Conservation (phyloP, 2,797 vertebrate genomes). For the Chloroceryle amazona region DNA sequence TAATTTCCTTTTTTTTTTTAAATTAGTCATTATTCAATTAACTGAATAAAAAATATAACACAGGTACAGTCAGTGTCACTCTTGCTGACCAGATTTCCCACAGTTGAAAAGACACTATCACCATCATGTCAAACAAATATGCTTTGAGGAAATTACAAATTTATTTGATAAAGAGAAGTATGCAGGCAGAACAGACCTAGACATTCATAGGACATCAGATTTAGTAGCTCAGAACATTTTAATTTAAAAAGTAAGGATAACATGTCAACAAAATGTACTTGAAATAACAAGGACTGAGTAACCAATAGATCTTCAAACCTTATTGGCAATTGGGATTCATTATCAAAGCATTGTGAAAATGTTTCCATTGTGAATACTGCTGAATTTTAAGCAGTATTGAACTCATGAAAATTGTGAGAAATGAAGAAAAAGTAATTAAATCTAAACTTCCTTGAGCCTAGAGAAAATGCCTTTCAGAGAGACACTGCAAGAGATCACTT, state of each 20-base stretch:
- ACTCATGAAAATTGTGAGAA: neutral
- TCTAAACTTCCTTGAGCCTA: neutral
- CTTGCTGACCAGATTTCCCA: neutral
- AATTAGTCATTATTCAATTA: neutral
- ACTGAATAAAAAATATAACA: neutral
- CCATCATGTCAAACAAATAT: neutral
- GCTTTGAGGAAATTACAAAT: neutral
- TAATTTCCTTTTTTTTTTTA: slow-evolving; percentile 26
- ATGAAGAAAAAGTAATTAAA: neutral
- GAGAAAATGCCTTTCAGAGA: neutral
- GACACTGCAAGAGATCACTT: neutral
- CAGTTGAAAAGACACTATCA: neutral
- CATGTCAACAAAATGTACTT: neutral
- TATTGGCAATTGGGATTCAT: neutral
- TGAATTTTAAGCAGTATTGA: neutral
- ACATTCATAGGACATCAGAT: neutral
- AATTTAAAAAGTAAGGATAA: neutral
- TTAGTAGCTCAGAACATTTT: neutral
- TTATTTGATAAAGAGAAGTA: neutral
- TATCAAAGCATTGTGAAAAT: neutral
- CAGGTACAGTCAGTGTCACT: neutral
- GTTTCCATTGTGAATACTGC: neutral
- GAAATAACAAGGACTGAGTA: neutral
- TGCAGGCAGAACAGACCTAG: neutral
- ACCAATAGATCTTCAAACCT: neutral